Conservation (phyloP, 2,113 vertebrate genomes). For the Myocastor coypus region DNA sequence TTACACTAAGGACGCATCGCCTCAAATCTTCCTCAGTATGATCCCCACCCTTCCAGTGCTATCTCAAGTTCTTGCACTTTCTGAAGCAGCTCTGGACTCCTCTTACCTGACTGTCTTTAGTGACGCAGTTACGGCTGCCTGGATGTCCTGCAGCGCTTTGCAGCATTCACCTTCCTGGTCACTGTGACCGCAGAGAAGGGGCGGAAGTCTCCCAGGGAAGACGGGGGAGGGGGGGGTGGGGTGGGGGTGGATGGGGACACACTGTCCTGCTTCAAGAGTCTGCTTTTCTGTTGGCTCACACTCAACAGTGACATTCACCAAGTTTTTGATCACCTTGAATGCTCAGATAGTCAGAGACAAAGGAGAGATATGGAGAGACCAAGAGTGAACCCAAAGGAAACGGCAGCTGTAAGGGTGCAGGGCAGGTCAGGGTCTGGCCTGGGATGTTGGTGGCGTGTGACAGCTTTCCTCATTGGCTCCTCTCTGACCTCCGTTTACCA, state of each 20-base stretch:
- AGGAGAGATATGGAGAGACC: background rate
- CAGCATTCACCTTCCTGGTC: background rate
- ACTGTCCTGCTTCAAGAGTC: background rate
- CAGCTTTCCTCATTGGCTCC: background rate
- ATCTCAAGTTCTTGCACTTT: background rate
- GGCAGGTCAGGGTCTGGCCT: background rate
- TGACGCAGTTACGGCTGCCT: background rate
- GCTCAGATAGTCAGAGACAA: background rate
- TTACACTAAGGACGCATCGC: background rate
- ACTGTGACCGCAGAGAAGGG: background rate
- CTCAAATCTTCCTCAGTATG: background rate
- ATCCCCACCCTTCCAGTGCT: background rate
- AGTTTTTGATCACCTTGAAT: background rate
- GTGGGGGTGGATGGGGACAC: background rate
- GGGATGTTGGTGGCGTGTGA: fast-evolving
- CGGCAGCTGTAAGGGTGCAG: background rate
- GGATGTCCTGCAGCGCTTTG: background rate
- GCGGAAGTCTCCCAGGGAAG: background rate
- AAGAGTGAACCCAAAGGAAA: background rate
- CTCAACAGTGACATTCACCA: background rate
- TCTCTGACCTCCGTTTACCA: background rate
- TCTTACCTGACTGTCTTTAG: background rate
- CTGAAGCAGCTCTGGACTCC: background rate
- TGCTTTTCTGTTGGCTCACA: background rate
- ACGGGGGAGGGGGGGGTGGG: background rate